Evolutionary conservation across 2,797 vertebrate genomes (phyloP), one percentile per base, ranked within the genome.

Genomic region (Psittacula derbiana): DNA sequence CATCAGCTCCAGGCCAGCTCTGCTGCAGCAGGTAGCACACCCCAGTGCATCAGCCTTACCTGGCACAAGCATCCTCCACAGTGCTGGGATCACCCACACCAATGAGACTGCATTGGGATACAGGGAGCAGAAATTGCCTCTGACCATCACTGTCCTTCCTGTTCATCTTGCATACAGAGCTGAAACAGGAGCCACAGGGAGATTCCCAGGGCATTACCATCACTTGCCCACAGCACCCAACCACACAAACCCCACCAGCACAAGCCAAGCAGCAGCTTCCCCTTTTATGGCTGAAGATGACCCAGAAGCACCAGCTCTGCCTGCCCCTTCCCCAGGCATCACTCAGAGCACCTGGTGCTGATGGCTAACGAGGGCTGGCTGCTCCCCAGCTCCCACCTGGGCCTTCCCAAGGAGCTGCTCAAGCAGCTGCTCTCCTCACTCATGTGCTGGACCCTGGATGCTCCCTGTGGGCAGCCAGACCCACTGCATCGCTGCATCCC

Each of bases 151-250:
- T 8, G 1, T 3, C 43, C 23, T 3, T 16, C 21, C 21, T 12
- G 9, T 5, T 43, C 19, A 0, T 1, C 36, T 7, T 6, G 21
- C 11, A 0, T 0, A 4, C 3, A 0, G 16, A 8, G 27, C 40
- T 10, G 24, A 15, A 49, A 20, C 10, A 12, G 2, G 23, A 19
- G 50, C 55, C 30, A 11, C n/a, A 31, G 36, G 5, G 15, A n/a
- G 7, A 12, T 4, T 27, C 17, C n/a, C 16, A 4, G 0, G 1
- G n/a, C 16, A 36, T 19, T 18, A 5, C 28, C 43, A 20, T 41
- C 25, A 2, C 28, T 2, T 1, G 1, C 4, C 41, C 46, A 0
- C 1, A 8, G 21, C 2, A 3, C 12, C 2, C 67, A 53, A 15
- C n/a, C 13, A 43, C 38, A 11, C n/a, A 28, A 8, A 6, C 2